These are phyloP conservation scores for Clarias laeviceps DNA, from an alignment of 2,797 vertebrate species.

Conservation along the genomic window DNA sequence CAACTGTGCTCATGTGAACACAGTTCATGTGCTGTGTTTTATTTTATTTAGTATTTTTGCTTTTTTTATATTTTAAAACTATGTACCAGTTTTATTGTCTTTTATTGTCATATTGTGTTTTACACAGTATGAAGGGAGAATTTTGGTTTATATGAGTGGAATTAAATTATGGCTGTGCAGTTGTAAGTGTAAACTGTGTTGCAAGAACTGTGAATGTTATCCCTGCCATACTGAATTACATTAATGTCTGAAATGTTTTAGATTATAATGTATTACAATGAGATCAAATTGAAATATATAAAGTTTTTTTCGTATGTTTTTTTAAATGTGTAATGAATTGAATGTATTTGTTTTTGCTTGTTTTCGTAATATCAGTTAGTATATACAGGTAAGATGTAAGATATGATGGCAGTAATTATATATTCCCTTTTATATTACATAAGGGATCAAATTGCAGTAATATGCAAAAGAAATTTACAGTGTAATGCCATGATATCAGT, in stretches of 20 bases:
- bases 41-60: not conserved
- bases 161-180: not conserved
- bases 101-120: no score
- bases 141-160: not conserved
- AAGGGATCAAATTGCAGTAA: not conserved
- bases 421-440: not conserved
- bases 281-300: not conserved
- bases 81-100: not conserved
- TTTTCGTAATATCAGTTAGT: not conserved
- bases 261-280: not conserved
- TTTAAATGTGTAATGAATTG: not conserved
- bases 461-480: not conserved
- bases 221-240: not conserved
- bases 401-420: not conserved
- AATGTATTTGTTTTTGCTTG: not conserved
- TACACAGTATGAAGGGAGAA: not conserved
- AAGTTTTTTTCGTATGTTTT: not conserved
- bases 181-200: constrained; percentile 7
- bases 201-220: constrained; percentile 33
- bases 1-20: not conserved
- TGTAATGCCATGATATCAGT: not conserved
- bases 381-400: not conserved
- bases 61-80: not conserved
- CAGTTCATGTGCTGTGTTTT: constrained; percentile 5
- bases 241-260: constrained; percentile 12